Percentiles rank a stretch among this genome's conserved stretches.
phyloP scores from a whole-genome alignment of 2,113 vertebrate genomes.

The Zosterops japonicus region DNA sequence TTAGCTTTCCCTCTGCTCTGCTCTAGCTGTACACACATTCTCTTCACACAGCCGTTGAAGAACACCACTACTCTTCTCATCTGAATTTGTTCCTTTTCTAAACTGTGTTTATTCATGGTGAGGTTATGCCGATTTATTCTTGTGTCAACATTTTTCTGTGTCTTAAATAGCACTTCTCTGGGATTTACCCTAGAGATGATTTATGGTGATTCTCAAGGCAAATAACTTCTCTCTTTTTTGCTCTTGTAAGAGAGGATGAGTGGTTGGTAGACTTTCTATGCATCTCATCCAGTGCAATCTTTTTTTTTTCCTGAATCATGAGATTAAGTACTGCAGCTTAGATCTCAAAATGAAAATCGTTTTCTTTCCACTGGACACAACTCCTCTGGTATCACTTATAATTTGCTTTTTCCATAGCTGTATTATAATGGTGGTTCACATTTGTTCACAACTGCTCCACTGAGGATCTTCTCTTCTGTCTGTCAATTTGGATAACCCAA shows the following conservation, averaged over 20 bases:
- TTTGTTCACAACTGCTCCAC: neutral
- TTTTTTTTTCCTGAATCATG: neutral
- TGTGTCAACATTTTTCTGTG: constrained; percentile 54
- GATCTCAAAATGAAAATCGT: neutral
- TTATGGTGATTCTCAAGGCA: constrained; percentile 9
- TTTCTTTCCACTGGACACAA: neutral
- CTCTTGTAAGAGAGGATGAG: neutral
- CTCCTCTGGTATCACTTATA: neutral
- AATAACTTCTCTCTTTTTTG: neutral
- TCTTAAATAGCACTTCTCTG: constrained; percentile 50
- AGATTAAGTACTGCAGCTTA: neutral
- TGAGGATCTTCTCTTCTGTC: neutral
- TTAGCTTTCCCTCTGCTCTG: neutral
- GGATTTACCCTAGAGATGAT: constrained; percentile 21
- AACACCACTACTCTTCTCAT: constrained; percentile 1
- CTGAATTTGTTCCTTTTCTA: constrained; percentile 45
- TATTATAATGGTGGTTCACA: neutral
- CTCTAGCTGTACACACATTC: neutral
- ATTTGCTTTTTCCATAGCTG: neutral
- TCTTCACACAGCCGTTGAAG: neutral
- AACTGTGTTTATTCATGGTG: constrained; percentile 46
- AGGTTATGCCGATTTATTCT: constrained; percentile 43
- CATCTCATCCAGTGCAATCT: neutral
- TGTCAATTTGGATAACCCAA: neutral
- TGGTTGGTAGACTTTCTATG: neutral